Evolutionary conservation across 2,797 vertebrate species (phyloP).

Genomic region (Tapirus indicus): DNA sequence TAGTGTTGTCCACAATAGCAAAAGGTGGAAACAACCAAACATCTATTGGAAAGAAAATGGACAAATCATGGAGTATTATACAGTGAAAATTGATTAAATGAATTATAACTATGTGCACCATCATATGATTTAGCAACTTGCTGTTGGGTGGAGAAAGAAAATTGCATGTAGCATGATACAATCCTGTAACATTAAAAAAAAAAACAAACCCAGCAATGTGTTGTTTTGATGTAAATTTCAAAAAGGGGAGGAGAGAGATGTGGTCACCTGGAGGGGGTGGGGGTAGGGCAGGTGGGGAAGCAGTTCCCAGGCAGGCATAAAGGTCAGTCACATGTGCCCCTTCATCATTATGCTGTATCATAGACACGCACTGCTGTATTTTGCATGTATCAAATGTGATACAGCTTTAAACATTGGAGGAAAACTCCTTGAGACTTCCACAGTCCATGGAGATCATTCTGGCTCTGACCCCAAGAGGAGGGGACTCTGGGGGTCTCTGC

Average conservation of each 20-base stretch:
- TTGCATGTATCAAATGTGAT: background rate
- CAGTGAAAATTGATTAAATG: background rate
- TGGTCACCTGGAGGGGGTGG: background rate
- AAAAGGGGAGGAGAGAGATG: background rate
- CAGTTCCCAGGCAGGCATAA: background rate
- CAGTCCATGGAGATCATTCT: background rate
- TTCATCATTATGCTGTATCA: background rate
- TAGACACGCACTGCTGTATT: background rate
- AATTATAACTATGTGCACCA: background rate
- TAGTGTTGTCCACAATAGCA: background rate
- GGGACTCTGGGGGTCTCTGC: background rate
- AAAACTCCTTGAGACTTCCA: background rate
- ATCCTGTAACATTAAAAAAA: background rate
- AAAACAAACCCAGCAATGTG: too few species aligned
- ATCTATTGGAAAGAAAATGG: background rate
- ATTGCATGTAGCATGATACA: background rate
- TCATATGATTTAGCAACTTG: background rate
- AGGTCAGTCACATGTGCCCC: rapidly evolving
- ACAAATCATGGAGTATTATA: background rate
- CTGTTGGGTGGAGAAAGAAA: background rate
- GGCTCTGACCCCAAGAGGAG: background rate
- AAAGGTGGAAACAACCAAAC: background rate
- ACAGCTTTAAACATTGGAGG: background rate
- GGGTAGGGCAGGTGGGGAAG: background rate
- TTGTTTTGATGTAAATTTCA: background rate